Percentiles rank a stretch among this genome's conserved stretches.
phyloP scores from a whole-genome alignment of 2,113 vertebrate species.

The Conger conger region DNA sequence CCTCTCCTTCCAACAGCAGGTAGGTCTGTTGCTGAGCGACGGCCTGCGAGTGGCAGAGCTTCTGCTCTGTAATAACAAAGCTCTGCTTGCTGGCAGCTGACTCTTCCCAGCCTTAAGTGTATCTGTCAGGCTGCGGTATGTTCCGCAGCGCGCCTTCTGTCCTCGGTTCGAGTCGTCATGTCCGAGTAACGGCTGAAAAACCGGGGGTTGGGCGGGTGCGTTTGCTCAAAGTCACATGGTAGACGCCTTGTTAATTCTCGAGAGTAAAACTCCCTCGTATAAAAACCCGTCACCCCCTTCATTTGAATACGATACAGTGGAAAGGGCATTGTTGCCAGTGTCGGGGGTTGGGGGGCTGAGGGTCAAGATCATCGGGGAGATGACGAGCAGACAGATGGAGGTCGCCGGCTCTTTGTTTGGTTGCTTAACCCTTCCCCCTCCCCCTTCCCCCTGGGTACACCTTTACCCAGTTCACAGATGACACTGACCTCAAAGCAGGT shows the following conservation, averaged over 20 bases:
- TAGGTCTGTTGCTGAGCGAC: constrained; percentile 46
- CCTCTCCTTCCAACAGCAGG: constrained; percentile 30
- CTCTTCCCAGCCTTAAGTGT: background rate
- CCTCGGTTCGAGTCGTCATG: constrained; percentile 1
- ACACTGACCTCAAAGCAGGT: constrained; percentile 22
- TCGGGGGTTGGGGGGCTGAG: background rate
- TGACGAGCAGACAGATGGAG: constrained; percentile 63
- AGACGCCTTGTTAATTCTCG: constrained; percentile 20
- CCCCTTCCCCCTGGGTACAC: constrained; percentile 55
- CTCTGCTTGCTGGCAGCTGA: constrained; percentile 11
- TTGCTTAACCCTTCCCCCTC: constrained; percentile 39
- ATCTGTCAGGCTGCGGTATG: constrained; percentile 2
- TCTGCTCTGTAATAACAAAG: constrained; percentile 52
- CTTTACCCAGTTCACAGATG: constrained; percentile 66
- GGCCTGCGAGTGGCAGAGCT: constrained; percentile 41
- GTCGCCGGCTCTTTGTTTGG: constrained; percentile 64
- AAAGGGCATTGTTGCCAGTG: constrained; percentile 20
- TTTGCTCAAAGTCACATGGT: background rate
- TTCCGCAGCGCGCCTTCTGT: constrained; percentile 13
- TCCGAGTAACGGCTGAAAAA: constrained; percentile 4
- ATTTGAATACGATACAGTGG: constrained; percentile 14
- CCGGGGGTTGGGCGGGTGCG: background rate
- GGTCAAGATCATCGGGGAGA: constrained; percentile 48
- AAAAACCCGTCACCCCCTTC: background rate
- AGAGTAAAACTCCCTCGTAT: background rate